These are phyloP conservation scores for Serripes groenlandicus DNA, from an alignment of 2,888 invertebrate genomes.

Conservation along the genomic window DNA sequence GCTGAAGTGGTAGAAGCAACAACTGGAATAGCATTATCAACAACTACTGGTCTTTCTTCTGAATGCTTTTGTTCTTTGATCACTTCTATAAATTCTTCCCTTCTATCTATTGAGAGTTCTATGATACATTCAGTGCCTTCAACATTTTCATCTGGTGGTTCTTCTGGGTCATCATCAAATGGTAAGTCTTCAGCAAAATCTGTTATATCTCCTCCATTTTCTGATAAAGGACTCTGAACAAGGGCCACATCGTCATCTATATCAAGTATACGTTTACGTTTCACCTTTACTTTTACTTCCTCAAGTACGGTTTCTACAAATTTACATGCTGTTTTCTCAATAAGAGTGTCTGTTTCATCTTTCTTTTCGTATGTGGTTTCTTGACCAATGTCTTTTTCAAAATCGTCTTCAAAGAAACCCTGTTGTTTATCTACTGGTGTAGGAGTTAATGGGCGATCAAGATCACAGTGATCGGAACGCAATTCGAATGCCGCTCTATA, in stretches of 20 bases:
- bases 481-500: constrained; percentile 65
- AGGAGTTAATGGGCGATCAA: constrained; percentile 88
- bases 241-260: constrained; percentile 62
- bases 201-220: constrained; percentile 66
- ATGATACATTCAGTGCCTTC: neutral
- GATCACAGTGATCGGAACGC: constrained; percentile 86
- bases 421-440: constrained; percentile 82
- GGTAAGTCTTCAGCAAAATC: constrained; percentile 62
- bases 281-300: constrained; percentile 80
- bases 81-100: constrained; percentile 28
- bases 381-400: constrained; percentile 41
- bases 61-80: neutral
- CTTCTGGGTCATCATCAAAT: constrained; percentile 42
- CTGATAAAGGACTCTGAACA: constrained; percentile 64
- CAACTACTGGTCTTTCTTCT: neutral
- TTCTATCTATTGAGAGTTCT: constrained; percentile 29
- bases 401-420: constrained; percentile 72
- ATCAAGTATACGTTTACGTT: constrained; percentile 63
- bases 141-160: constrained; percentile 37
- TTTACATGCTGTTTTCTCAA: constrained; percentile 79
- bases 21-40: neutral
- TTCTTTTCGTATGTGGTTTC: constrained; percentile 26
- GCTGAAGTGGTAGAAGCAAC: no score
- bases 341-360: constrained; percentile 35
- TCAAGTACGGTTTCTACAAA: constrained; percentile 83